Conservation (phyloP, 2,888 invertebrate species). For the Hypselothyrea guttata region DNA sequence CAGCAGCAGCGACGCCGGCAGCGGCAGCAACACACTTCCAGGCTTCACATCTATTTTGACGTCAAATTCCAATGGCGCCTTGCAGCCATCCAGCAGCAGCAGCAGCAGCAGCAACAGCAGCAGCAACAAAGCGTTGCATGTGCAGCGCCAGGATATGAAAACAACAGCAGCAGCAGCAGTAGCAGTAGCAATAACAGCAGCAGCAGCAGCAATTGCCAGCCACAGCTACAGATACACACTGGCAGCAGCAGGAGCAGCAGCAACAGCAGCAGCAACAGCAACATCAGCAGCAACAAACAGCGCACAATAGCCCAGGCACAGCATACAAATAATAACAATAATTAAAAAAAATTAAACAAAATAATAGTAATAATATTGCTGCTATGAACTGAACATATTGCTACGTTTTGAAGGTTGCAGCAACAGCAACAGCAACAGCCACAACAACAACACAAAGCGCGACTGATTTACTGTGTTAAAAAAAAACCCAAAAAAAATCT, state of each 20-base stretch:
- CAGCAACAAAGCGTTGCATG: slow-evolving; percentile 54
- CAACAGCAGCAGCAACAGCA: slow-evolving; percentile 32
- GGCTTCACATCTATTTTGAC: slow-evolving; percentile 72
- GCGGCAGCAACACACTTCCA: slow-evolving; percentile 74
- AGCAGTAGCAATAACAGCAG: slow-evolving; percentile 43
- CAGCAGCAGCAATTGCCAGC: slow-evolving; percentile 27
- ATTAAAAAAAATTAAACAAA: no score
- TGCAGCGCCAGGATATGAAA: slow-evolving; percentile 63
- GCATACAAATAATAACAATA: background rate
- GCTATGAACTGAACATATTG: slow-evolving; percentile 57
- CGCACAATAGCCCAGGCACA: slow-evolving; percentile 33
- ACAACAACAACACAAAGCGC: slow-evolving; percentile 21
- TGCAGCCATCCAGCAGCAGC: slow-evolving; percentile 65
- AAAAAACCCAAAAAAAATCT: slow-evolving; percentile 3
- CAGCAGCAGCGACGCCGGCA: slow-evolving; percentile 32
- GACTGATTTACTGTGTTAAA: slow-evolving; percentile 55
- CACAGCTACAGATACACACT: slow-evolving; percentile 34
- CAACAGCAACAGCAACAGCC: slow-evolving; percentile 19
- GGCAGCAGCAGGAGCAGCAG: slow-evolving; percentile 40
- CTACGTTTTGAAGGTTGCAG: slow-evolving; percentile 24
- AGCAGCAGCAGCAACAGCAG: slow-evolving; percentile 17
- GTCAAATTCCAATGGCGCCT: slow-evolving; percentile 69
- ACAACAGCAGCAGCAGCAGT: slow-evolving; percentile 47
- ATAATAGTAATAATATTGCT: no score
- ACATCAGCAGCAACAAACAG: slow-evolving; percentile 16